Evolutionary conservation across 2,888 invertebrate species (phyloP).

Genomic region (Melitaea athalia): DNA sequence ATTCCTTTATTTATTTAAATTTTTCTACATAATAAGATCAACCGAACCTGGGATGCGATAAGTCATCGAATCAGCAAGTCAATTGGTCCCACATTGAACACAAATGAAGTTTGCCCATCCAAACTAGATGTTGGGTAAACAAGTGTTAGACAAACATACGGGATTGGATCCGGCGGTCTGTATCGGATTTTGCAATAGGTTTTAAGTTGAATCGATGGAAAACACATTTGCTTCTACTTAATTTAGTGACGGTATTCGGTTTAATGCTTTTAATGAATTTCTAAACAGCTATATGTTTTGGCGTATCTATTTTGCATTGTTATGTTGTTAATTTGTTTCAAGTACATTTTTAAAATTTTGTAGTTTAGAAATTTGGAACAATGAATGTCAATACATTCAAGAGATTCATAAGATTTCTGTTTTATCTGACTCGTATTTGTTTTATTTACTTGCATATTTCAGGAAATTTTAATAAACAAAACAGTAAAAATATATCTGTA

Average conservation of each 20-base stretch:
- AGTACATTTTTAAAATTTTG: too few relatives aligned
- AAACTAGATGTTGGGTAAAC: conserved; percentile 37
- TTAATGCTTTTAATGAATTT: conserved; percentile 6
- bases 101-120: conserved; percentile 38
- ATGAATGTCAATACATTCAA: too few relatives aligned
- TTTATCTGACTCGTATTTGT: too few relatives aligned
- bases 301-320: neutral
- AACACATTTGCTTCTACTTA: conserved; percentile 7
- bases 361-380: too few relatives aligned
- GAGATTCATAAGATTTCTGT: too few relatives aligned
- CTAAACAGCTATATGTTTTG: neutral
- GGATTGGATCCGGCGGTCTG: conserved; percentile 32
- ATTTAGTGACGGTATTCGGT: neutral
- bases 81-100: conserved; percentile 31
- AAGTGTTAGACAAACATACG: conserved; percentile 38
- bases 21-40: neutral
- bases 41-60: neutral
- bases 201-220: conserved; percentile 23
- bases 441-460: too few relatives aligned
- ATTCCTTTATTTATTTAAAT: neutral
- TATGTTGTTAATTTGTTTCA: neutral
- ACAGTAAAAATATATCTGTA: too few relatives aligned
- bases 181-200: conserved; percentile 32
- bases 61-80: conserved; percentile 19
- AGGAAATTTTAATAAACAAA: too few relatives aligned